These are phyloP conservation scores for Sesia bembeciformis DNA, from an alignment of 2,888 invertebrate genomes.

Conservation along the genomic window DNA sequence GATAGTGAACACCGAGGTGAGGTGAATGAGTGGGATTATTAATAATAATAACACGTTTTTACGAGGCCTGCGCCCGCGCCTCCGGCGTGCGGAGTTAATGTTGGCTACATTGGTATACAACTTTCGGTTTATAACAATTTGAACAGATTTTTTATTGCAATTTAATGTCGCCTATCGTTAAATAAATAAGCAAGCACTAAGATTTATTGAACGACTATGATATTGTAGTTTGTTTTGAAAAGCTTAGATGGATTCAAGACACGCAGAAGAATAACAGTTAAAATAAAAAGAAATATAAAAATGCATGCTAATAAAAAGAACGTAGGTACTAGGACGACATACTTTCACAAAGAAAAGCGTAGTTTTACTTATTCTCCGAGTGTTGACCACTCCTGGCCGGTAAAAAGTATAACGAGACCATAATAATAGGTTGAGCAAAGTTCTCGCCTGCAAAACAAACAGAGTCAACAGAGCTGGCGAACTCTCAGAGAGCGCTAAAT, in stretches of 20 bases:
- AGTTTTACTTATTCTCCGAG: slow-evolving; percentile 14
- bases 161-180: no score
- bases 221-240: no score
- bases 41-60: slow-evolving; percentile 68
- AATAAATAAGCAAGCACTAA: no score
- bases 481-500: slow-evolving; percentile 52
- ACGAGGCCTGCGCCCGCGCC: slow-evolving; percentile 54
- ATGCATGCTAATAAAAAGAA: no score
- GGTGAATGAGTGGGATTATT: slow-evolving; percentile 59
- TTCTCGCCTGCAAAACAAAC: slow-evolving; percentile 75
- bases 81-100: slow-evolving; percentile 42
- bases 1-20: slow-evolving; percentile 18
- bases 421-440: slow-evolving; percentile 68
- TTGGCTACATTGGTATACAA: slow-evolving; percentile 26
- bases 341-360: background rate
- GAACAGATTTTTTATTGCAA: background rate
- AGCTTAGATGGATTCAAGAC: no score
- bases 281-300: no score
- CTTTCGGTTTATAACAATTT: slow-evolving; percentile 23
- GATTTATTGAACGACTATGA: no score
- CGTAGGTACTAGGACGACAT: background rate
- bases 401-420: slow-evolving; percentile 62
- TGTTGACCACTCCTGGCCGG: slow-evolving; percentile 41
- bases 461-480: slow-evolving; percentile 48
- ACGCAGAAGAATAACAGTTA: no score